Evolutionary conservation across 2,113 vertebrate species (phyloP), one percentile per base, ranked within the genome.

Genomic region (Syngnathus scovelli): DNA sequence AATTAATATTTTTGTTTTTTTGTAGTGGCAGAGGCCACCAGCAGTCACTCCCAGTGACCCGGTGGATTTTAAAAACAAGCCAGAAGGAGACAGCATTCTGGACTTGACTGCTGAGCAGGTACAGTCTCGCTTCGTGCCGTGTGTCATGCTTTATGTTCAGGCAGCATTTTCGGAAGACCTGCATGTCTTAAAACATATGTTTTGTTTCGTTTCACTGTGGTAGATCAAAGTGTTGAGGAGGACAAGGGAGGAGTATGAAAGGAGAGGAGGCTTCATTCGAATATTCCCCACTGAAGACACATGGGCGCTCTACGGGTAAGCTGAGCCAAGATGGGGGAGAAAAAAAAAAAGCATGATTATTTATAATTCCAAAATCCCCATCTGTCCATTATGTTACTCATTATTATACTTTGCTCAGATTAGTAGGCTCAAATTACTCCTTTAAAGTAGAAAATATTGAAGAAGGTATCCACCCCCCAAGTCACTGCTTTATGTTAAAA

Each of bases 281-380:
- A 96, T 99, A 84, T 98, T 99, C 83, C 97, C 97, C 65, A 95
- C 94, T 1, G 86, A 91, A 10, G 89, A 95, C 77, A 98, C 95
- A 0, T 99, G 96, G 97, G 94, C 94, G 46, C 90, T 93, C 79
- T 98, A 96, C 76, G 89, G 95, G 95, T 98, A 84, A 92, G 89
- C 54, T 36, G 63, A 77, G 70, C 74, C 61, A 62, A 62, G 41
- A 44, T 62, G 61, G 41, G 58, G 63, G 56, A 19, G 67, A 46
- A 21, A 56, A 70, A 61, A 43, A 18, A 49, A 15, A 60, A 60
- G 12, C 33, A 33, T 41, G 39, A 68, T 73, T 18, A 51, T 68
- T 55, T 71, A 37, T 44, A 70, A 72, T 68, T 43, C 18, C 33
- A 16, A 52, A 19, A 64, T 44, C 33, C 23, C 10, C 56, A n/a